These are phyloP conservation scores for Camponotus floridanus DNA, from an alignment of 1,140 invertebrate genomes.

Conservation along the genomic window DNA sequence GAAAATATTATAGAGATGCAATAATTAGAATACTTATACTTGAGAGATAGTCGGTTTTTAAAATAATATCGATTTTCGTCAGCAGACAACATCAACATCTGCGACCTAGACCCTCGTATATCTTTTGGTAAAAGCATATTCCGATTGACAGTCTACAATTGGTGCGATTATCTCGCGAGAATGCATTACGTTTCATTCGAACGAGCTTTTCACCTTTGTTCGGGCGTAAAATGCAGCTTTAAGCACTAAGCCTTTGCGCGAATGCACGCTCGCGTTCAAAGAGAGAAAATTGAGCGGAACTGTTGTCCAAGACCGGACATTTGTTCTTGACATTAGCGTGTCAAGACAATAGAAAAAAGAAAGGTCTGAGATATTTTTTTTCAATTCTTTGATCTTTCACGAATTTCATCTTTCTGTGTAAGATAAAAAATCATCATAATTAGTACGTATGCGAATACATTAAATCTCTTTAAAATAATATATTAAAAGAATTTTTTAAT, in stretches of 20 bases:
- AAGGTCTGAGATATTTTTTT: constrained; percentile 10
- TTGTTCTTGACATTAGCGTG: constrained; percentile 69
- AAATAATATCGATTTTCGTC: constrained; percentile 9
- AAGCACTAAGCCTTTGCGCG: constrained; percentile 43
- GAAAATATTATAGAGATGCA: no score
- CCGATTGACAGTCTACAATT: constrained; percentile 44
- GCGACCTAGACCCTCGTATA: constrained; percentile 32
- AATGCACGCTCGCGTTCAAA: constrained; percentile 61
- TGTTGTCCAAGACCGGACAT: constrained; percentile 74
- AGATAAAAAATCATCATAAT: constrained; percentile 5
- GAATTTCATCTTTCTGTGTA: neutral
- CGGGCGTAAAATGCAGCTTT: constrained; percentile 51
- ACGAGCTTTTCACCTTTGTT: constrained; percentile 41
- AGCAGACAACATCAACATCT: constrained; percentile 3
- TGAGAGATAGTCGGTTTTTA: neutral
- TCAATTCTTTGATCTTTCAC: neutral
- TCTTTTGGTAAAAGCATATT: constrained; percentile 29
- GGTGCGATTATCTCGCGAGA: constrained; percentile 50
- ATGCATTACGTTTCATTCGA: constrained; percentile 48
- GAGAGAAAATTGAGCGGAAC: constrained; percentile 78
- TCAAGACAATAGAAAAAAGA: constrained; percentile 31
- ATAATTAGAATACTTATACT: neutral
- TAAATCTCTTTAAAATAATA: neutral
- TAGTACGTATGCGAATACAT: neutral
- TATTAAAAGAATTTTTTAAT: no score